Conservation (phyloP, 1,140 invertebrate genomes). For the Goniozus legneri region DNA sequence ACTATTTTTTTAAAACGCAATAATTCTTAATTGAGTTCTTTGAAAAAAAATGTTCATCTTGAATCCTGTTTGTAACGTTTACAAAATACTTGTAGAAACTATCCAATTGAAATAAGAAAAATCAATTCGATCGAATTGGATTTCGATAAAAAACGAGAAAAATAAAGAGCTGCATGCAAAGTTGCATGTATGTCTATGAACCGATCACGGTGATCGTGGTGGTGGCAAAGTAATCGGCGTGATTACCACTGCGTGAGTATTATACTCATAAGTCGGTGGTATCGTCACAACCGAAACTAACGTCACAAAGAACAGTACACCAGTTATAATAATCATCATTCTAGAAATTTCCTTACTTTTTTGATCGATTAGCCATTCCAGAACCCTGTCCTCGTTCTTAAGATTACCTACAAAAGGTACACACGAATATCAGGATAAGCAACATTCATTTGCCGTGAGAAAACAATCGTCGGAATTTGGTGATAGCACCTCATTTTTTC, state of each 20-base stretch:
- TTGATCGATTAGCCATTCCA: constrained; percentile 92
- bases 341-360: constrained; percentile 76
- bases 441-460: constrained; percentile 13
- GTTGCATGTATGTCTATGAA: too few species aligned
- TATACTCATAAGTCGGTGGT: constrained; percentile 49
- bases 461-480: constrained; percentile 13
- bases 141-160: too few species aligned
- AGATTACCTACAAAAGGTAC: constrained; percentile 82
- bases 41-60: too few species aligned
- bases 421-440: constrained; percentile 37
- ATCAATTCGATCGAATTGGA: too few species aligned
- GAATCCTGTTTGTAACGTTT: too few species aligned
- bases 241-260: constrained; percentile 44
- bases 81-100: too few species aligned
- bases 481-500: too few species aligned
- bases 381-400: constrained; percentile 91
- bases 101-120: too few species aligned
- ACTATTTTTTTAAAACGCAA: neutral
- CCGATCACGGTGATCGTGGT: constrained; percentile 34
- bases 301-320: constrained; percentile 55
- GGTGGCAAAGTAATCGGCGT: constrained; percentile 43
- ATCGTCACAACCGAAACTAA: constrained; percentile 54
- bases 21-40: neutral
- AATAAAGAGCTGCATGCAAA: too few species aligned
- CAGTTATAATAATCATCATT: constrained; percentile 56